Evolutionary conservation across 2,888 invertebrate species (phyloP), one percentile per base, ranked within the genome.

Genomic region (Philereme vetulata): DNA sequence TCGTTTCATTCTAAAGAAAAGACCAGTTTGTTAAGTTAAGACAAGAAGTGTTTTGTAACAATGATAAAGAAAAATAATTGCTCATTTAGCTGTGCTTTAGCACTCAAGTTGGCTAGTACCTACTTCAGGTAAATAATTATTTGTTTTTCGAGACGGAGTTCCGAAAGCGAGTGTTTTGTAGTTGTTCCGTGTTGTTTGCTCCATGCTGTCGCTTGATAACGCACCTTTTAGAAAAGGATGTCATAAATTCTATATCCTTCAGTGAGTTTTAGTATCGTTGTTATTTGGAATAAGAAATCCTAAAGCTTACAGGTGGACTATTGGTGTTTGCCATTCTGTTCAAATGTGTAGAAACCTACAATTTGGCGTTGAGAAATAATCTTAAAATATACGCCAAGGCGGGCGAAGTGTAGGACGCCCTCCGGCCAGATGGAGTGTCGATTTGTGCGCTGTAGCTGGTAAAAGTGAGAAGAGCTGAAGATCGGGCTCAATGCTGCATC

Each of bases 1-100:
- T 46, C 33, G 45, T 32, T 46, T 21, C 32, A 5, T 8, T 46
- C 6, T 33, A 21, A 21, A 46, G 10, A 8, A 4, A 4, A 33
- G 6, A 9, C 4, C 9, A 46, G 11, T n/a, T n/a, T 46, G 33
- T 46, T 34, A 9, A 46, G 33, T 9, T 9, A 9, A 46, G 45
- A 44, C 44, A 21, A 46, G 46, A 34, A 9, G 46, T 11, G n/a
- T 44, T 44, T 21, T 44, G 44, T 44, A 21, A 11, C 21, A 44
- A 44, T 21, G 34, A 46, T n/a, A 46, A 46, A 46, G 46, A 46
- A 46, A 33, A 46, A 33, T 46, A 46, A 33, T 34, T 46, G 33
- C 46, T 46, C 46, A 46, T 46, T 33, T 34, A 46, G 34, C 46
- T 33, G 46, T 4, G 46, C 46, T 46, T 46, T 33, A 33, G 1